phyloP scores from a whole-genome alignment of 2,888 invertebrate species.

The Monopis laevigella region DNA sequence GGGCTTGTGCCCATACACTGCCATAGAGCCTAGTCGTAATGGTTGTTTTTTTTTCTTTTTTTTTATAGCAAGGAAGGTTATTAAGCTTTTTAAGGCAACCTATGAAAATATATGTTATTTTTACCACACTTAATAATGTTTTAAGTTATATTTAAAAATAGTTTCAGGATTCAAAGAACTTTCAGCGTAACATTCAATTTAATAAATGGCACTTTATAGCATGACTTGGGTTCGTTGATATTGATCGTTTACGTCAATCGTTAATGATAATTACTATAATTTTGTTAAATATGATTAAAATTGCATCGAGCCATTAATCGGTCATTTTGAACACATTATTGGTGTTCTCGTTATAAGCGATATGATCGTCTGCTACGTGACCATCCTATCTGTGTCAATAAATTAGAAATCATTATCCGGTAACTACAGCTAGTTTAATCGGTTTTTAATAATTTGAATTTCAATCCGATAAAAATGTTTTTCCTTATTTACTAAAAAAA shows the following conservation, averaged over 20 bases:
- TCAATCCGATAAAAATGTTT: slow-evolving; percentile 20
- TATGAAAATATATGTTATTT: no score
- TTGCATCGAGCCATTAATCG: slow-evolving; percentile 39
- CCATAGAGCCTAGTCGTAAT: no score
- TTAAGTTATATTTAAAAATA: no score
- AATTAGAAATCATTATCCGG: slow-evolving; percentile 30
- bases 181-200: no score
- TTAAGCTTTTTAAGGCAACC: no score
- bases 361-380: slow-evolving; percentile 42
- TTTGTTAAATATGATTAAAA: slow-evolving; percentile 28
- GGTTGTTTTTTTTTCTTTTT: no score
- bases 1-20: no score
- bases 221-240: no score
- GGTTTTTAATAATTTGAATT: slow-evolving; percentile 30
- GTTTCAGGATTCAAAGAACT: no score
- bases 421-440: slow-evolving; percentile 31
- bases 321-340: slow-evolving; percentile 34
- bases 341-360: slow-evolving; percentile 34
- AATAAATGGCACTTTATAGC: no score
- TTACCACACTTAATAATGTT: no score
- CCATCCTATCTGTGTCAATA: slow-evolving; percentile 40
- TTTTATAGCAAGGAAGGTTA: no score
- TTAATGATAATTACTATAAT: slow-evolving; percentile 26
- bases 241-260: slow-evolving; percentile 26
- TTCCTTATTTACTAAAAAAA: slow-evolving; percentile 36